phyloP scores from a whole-genome alignment of 2,888 invertebrate species.

The Dynastes tityus region DNA sequence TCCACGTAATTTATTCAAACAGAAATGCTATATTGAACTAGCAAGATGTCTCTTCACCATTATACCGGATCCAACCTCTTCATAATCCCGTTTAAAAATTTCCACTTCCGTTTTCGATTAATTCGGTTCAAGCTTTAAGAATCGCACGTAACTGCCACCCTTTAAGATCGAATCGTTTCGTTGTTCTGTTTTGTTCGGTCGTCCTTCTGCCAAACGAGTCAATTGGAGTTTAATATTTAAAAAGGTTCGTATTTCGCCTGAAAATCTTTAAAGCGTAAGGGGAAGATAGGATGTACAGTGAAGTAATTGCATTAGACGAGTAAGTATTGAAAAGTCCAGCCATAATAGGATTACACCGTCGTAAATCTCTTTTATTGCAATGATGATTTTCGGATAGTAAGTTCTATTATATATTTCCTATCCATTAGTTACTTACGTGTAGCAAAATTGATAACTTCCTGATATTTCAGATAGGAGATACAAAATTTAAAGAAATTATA shows the following conservation, averaged over 20 bases:
- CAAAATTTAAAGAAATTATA: too few species aligned
- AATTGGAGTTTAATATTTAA: conserved; percentile 22
- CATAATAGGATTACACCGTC: background rate
- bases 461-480: too few species aligned
- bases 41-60: too few species aligned
- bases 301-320: conserved; percentile 8
- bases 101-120: conserved; percentile 7
- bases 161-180: conserved; percentile 6
- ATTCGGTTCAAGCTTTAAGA: background rate
- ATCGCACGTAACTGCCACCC: background rate
- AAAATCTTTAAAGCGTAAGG: background rate
- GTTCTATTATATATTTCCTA: too few species aligned
- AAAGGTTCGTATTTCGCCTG: conserved; percentile 9
- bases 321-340: conserved; percentile 5
- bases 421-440: too few species aligned
- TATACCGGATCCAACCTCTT: too few species aligned
- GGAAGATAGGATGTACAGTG: background rate
- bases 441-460: too few species aligned
- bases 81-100: background rate
- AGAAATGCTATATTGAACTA: too few species aligned
- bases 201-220: conserved; percentile 4
- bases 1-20: too few species aligned
- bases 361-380: background rate
- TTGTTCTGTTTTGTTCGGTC: background rate
- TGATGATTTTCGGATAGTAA: too few species aligned